A percentile compares a stretch with the other conserved stretches of the same genome.
Evolutionary conservation across 2,888 invertebrate genomes (phyloP).

Genomic region (Acrobasis repandana): DNA sequence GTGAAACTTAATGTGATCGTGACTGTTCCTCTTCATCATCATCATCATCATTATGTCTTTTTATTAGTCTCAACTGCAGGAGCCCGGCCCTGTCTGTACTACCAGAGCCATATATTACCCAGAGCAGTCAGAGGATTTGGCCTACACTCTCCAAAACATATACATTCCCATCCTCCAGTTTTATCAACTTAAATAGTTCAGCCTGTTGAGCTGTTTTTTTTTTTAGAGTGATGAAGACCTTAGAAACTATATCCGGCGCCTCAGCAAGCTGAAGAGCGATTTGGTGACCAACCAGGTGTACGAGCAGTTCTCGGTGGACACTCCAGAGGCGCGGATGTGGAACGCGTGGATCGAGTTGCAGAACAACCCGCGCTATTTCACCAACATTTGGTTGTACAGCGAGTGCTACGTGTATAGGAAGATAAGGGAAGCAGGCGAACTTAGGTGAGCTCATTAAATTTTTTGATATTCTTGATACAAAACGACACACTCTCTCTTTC

Average conservation of each 20-base stretch:
- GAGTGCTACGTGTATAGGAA: constrained; percentile 96
- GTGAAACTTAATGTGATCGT: too few relatives aligned
- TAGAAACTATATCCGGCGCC: not conserved
- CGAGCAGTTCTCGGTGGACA: constrained; percentile 41
- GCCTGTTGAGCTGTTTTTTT: not conserved
- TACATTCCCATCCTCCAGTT: too few relatives aligned
- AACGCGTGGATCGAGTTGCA: constrained; percentile 81
- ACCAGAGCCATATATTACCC: too few relatives aligned
- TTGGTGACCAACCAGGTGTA: constrained; percentile 11
- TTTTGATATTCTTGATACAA: not conserved
- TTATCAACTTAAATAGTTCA: not conserved
- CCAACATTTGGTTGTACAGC: constrained; percentile 92
- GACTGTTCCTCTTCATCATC: too few relatives aligned
- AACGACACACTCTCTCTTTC: too few relatives aligned
- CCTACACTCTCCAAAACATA: too few relatives aligned
- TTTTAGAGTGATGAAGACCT: constrained; percentile 16
- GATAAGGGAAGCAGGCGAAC: constrained; percentile 85
- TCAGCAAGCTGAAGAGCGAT: constrained; percentile 3
- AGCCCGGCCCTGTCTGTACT: too few relatives aligned
- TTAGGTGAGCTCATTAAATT: constrained; percentile 75
- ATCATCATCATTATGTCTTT: too few relatives aligned
- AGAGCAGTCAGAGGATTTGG: too few relatives aligned
- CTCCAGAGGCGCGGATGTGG: constrained; percentile 86
- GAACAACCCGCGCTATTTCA: constrained; percentile 87
- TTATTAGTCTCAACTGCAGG: too few relatives aligned